Evolutionary conservation across 2,113 vertebrate genomes (phyloP).

Genomic region (Hemiprocne comata): DNA sequence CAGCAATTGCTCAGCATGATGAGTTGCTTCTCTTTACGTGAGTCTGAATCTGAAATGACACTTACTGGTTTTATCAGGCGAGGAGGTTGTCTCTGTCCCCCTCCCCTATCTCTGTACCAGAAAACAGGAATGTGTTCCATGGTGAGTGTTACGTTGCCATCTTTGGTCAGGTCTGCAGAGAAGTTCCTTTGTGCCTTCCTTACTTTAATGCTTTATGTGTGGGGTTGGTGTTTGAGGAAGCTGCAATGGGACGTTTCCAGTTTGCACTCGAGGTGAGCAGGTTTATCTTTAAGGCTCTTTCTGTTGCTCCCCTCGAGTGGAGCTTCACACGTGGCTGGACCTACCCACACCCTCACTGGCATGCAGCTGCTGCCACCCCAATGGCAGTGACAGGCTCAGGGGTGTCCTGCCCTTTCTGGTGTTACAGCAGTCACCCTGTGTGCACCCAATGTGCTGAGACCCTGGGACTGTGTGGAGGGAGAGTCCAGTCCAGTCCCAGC

Average conservation of each 20-base stretch:
- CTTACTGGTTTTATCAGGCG: not conserved
- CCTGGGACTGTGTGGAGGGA: not conserved
- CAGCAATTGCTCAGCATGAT: not conserved
- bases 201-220: accelerated
- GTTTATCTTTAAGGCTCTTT: not conserved
- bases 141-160: accelerated
- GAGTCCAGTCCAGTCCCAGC: not conserved
- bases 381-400: accelerated
- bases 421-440: accelerated
- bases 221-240: not conserved
- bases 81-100: not conserved
- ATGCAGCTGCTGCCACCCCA: not conserved
- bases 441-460: accelerated
- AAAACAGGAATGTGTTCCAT: accelerated
- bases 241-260: accelerated
- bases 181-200: not conserved
- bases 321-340: not conserved
- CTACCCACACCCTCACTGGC: accelerated
- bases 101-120: not conserved
- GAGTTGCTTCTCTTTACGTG: not conserved
- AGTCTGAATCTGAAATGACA: not conserved
- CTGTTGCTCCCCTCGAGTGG: accelerated
- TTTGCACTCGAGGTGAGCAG: not conserved
- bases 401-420: not conserved
- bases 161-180: not conserved